Conservation (phyloP, 1,140 invertebrate species). For the Akabosia matsudoensis region DNA sequence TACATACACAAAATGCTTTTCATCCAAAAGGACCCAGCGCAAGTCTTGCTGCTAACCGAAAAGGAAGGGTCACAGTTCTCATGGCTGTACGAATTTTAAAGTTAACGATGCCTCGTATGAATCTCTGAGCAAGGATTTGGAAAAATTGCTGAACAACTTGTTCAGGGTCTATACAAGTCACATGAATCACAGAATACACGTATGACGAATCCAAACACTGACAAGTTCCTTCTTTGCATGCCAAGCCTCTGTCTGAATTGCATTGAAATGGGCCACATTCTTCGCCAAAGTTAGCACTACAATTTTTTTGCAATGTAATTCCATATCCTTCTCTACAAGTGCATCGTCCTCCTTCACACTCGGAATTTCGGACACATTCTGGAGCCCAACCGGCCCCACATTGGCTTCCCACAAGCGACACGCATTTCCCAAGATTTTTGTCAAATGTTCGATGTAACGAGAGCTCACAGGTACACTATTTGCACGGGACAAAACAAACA, state of each 20-base stretch:
- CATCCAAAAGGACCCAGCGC: background rate
- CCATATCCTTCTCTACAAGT: slow-evolving; percentile 25
- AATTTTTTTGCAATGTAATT: slow-evolving; percentile 1
- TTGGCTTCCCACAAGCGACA: background rate
- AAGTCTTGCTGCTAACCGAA: background rate
- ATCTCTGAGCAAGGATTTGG: background rate
- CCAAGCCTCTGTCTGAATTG: slow-evolving; percentile 28
- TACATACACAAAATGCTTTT: too few relatives aligned
- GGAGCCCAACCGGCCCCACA: background rate
- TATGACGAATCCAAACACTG: slow-evolving; percentile 27
- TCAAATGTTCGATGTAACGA: slow-evolving; percentile 24
- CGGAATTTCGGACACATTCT: slow-evolving; percentile 19
- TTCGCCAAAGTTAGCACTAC: background rate
- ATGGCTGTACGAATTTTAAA: background rate
- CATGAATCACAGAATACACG: slow-evolving; percentile 4
- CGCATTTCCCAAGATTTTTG: background rate
- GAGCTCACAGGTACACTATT: slow-evolving; percentile 26
- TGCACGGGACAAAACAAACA: background rate
- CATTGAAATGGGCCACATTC: slow-evolving; percentile 10
- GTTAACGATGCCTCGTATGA: background rate
- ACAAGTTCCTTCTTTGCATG: slow-evolving; percentile 24
- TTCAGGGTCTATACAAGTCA: slow-evolving; percentile 28
- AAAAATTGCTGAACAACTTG: slow-evolving; percentile 10
- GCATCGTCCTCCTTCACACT: slow-evolving; percentile 25
- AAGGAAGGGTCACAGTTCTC: background rate